Evolutionary conservation across 2,113 vertebrate genomes (phyloP).

Genomic region (Pyxicephalus adspersus): DNA sequence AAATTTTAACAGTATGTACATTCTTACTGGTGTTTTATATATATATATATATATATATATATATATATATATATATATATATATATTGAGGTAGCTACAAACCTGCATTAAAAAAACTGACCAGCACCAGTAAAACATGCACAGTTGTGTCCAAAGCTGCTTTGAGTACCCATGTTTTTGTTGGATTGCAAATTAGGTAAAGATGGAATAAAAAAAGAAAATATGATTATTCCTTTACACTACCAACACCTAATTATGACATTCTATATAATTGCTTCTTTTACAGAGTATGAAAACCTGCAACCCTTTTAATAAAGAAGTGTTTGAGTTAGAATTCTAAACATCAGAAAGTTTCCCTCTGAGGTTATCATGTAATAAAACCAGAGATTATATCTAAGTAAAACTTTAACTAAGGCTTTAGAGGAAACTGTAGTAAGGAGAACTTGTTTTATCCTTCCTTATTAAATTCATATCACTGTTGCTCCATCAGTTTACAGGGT

Average conservation of each 20-base stretch:
- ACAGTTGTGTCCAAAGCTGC: too few species aligned
- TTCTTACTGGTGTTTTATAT: too few species aligned
- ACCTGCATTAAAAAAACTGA: too few species aligned
- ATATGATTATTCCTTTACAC: too few species aligned
- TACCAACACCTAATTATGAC: not conserved
- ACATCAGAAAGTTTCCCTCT: not conserved
- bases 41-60: too few species aligned
- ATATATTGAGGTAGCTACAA: too few species aligned
- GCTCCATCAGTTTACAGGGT: not conserved
- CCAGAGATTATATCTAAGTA: not conserved
- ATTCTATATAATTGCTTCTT: not conserved
- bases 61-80: too few species aligned
- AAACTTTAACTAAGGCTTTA: conserved; percentile 6
- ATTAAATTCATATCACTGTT: not conserved
- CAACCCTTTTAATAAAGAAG: not conserved
- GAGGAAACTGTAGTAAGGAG: not conserved
- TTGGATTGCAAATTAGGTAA: too few species aligned
- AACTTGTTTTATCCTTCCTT: conserved; percentile 2
- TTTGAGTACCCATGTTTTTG: too few species aligned
- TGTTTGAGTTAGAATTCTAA: not conserved
- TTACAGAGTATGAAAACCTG: not conserved
- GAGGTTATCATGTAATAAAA: not conserved
- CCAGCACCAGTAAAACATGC: too few species aligned
- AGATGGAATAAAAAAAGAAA: too few species aligned
- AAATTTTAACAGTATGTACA: too few species aligned